A percentile compares a stretch with the other conserved stretches of the same genome.
phyloP scores from a whole-genome alignment of 2,113 vertebrate genomes.

The Microcebus murinus region DNA sequence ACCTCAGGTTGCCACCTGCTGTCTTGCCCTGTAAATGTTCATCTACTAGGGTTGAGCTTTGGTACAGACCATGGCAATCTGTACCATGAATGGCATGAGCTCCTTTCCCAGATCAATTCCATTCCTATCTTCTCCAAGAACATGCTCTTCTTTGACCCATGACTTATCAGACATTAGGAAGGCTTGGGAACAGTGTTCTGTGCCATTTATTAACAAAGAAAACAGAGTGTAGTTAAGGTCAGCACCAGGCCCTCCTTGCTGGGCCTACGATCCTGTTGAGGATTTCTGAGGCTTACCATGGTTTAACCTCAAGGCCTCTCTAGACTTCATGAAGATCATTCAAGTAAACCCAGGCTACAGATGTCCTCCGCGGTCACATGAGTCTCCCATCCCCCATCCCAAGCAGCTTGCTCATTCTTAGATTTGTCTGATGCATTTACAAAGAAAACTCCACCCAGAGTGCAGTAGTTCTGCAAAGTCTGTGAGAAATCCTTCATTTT shows the following conservation, averaged over 20 bases:
- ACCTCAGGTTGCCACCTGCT: neutral
- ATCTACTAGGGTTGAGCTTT: neutral
- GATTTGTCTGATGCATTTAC: neutral
- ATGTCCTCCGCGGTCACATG: neutral
- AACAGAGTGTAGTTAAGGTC: neutral
- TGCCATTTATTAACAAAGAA: neutral
- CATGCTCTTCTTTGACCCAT: neutral
- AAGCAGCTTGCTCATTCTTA: neutral
- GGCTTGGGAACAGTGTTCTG: neutral
- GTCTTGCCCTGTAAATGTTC: neutral
- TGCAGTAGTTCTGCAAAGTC: neutral
- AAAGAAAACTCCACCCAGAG: slow-evolving; percentile 26
- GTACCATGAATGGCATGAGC: neutral
- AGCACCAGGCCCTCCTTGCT: neutral
- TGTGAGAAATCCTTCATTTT: slow-evolving; percentile 1
- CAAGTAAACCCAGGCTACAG: neutral
- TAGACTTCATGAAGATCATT: neutral
- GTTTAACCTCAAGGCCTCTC: neutral
- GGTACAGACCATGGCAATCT: neutral
- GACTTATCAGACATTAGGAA: neutral
- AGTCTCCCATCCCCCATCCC: neutral
- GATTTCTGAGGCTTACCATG: neutral
- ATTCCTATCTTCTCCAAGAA: neutral
- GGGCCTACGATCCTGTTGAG: neutral
- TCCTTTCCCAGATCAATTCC: neutral